A percentile compares a stretch with the other conserved stretches of the same genome.
These are phyloP conservation scores for Staurois parvus DNA, from an alignment of 2,797 vertebrate genomes.

Conservation along the genomic window DNA sequence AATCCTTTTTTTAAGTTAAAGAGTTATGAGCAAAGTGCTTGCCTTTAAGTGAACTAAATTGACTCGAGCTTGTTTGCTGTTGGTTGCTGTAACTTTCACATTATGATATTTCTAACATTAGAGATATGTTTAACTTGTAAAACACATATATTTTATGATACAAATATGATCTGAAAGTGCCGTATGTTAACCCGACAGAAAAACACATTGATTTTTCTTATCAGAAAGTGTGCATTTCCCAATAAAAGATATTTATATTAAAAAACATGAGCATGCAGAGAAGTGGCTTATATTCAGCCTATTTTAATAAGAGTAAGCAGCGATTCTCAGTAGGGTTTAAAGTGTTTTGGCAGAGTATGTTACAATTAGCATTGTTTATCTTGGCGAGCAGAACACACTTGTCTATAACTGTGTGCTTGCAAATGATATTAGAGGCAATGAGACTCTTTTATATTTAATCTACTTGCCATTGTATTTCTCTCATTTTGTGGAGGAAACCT, in stretches of 20 bases:
- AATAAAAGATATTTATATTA: slow-evolving; percentile 29
- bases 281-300: background rate
- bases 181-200: slow-evolving; percentile 1
- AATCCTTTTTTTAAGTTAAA: too few species aligned
- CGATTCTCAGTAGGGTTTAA: slow-evolving; percentile 35
- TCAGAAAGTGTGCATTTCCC: background rate
- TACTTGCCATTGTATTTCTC: slow-evolving; percentile 27
- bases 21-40: too few species aligned
- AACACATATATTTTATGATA: background rate
- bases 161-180: background rate
- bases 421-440: slow-evolving; percentile 39
- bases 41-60: too few species aligned
- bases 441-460: slow-evolving; percentile 23
- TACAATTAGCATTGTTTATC: slow-evolving; percentile 43
- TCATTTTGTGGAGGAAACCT: slow-evolving; percentile 6
- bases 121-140: background rate
- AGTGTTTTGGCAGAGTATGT: slow-evolving; percentile 8
- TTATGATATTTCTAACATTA: background rate
- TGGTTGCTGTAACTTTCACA: background rate
- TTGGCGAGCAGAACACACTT: slow-evolving; percentile 40
- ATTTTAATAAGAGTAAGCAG: slow-evolving; percentile 40
- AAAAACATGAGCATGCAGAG: slow-evolving; percentile 26
- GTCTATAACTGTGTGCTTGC: slow-evolving; percentile 45
- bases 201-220: slow-evolving; percentile 24
- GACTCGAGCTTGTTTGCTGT: too few species aligned